These are phyloP conservation scores for Corynorhinus townsendii DNA, from an alignment of 2,113 vertebrate species.

Conservation along the genomic window DNA sequence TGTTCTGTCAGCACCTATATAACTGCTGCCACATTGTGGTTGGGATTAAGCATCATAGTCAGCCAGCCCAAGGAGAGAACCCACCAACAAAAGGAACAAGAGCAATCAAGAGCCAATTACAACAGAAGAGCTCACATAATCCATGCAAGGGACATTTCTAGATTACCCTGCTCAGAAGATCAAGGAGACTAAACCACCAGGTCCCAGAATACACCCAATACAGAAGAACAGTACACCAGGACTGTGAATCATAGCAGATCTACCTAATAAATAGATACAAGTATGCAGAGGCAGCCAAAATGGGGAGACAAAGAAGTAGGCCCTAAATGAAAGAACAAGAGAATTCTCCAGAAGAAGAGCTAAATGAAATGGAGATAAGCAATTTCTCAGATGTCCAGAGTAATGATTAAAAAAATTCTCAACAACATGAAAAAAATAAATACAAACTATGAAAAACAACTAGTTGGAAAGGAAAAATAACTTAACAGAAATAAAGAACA, in stretches of 20 bases:
- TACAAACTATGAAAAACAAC: background rate
- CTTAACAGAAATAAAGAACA: background rate
- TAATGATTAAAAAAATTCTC: background rate
- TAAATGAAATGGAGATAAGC: background rate
- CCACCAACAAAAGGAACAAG: background rate
- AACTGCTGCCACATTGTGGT: too few species aligned
- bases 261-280: background rate
- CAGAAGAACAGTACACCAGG: background rate
- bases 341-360: background rate
- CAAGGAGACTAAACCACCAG: background rate
- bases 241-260: background rate
- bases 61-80: background rate
- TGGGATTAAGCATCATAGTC: background rate
- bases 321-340: background rate
- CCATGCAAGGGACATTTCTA: background rate
- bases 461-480: background rate
- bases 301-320: background rate
- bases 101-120: background rate
- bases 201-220: background rate
- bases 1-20: too few species aligned
- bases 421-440: background rate
- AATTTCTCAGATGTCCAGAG: background rate
- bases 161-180: background rate
- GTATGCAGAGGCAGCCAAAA: background rate
- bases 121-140: background rate